These are phyloP conservation scores for Drosophila varians DNA, from an alignment of 1,140 invertebrate genomes.

Conservation along the genomic window DNA sequence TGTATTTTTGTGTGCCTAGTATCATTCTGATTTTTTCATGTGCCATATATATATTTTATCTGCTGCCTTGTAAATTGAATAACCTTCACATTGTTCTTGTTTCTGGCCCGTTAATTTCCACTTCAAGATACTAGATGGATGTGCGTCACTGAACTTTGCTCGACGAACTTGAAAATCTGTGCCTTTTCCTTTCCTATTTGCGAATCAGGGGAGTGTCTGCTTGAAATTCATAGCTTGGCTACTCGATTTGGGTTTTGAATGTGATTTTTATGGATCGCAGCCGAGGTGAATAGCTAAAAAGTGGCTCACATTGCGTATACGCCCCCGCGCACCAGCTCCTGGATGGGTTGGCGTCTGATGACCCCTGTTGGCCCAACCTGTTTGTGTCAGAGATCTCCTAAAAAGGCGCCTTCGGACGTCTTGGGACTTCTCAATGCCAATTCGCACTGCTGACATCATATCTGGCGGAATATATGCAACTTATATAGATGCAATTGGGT, in stretches of 20 bases:
- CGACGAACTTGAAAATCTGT: constrained; percentile 1
- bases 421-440: constrained; percentile 23
- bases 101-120: constrained; percentile 30
- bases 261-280: constrained; percentile 53
- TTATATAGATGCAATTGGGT: constrained; percentile 61
- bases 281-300: constrained; percentile 54
- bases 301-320: constrained; percentile 42
- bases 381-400: constrained; percentile 11
- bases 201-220: constrained; percentile 2
- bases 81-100: constrained; percentile 66
- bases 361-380: constrained; percentile 15
- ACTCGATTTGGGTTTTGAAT: constrained; percentile 30
- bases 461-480: constrained; percentile 7
- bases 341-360: not conserved
- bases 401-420: constrained; percentile 20
- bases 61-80: constrained; percentile 69
- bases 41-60: constrained; percentile 54
- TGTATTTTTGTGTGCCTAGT: constrained; percentile 50
- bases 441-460: constrained; percentile 14
- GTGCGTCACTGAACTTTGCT: constrained; percentile 51
- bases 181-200: constrained; percentile 10
- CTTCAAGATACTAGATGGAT: constrained; percentile 33
- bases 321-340: constrained; percentile 9
- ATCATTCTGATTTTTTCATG: constrained; percentile 17
- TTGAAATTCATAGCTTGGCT: constrained; percentile 24